These are phyloP conservation scores for Drosophila sproati DNA, from an alignment of 1,140 invertebrate species.

Conservation along the genomic window DNA sequence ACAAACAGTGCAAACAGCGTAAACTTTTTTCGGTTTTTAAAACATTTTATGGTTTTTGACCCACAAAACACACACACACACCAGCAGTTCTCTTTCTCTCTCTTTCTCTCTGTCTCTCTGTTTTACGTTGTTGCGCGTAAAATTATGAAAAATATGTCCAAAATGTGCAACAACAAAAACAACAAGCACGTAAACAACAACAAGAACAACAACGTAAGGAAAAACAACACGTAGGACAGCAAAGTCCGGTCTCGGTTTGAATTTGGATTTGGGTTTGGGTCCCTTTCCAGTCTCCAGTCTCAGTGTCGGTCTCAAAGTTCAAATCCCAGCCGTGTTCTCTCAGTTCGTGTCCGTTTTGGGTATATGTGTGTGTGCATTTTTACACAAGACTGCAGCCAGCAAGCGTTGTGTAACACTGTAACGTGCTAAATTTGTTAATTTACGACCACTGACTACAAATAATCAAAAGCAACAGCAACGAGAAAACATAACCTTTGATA, in stretches of 20 bases:
- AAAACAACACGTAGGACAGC: constrained; percentile 31
- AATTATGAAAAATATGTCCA: constrained; percentile 80
- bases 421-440: constrained; percentile 79
- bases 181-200: constrained; percentile 5
- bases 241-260: constrained; percentile 24
- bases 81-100: background rate
- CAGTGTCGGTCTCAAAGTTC: constrained; percentile 17
- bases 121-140: constrained; percentile 48
- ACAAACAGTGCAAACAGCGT: constrained; percentile 48
- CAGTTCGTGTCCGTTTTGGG: constrained; percentile 17
- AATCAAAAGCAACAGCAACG: constrained; percentile 55
- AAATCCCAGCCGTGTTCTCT: constrained; percentile 28
- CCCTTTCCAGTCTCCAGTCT: constrained; percentile 16
- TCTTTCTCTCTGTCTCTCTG: background rate
- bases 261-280: constrained; percentile 11
- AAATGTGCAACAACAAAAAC: constrained; percentile 59
- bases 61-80: constrained; percentile 26
- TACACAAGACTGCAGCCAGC: constrained; percentile 30
- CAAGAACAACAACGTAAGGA: constrained; percentile 12
- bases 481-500: constrained; percentile 57
- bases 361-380: constrained; percentile 20
- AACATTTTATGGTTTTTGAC: constrained; percentile 44
- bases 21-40: constrained; percentile 63
- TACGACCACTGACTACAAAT: constrained; percentile 64
- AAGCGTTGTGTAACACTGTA: constrained; percentile 47